Evolutionary conservation across 2,888 invertebrate genomes (phyloP).

Genomic region (Campoletis raptor): DNA sequence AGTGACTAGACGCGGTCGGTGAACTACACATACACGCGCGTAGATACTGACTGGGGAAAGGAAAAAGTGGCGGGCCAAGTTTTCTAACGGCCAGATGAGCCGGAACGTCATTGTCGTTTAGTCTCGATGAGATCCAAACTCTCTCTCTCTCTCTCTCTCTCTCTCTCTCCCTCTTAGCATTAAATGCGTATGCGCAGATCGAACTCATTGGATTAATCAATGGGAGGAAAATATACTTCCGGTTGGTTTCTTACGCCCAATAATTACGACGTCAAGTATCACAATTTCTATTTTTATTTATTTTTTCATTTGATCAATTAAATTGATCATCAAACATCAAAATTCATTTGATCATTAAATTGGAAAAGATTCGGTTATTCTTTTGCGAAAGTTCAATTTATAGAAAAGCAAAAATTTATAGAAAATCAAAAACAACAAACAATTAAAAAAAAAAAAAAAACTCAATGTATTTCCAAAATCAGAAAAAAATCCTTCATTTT

Average conservation of each 20-base stretch:
- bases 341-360: too few relatives aligned
- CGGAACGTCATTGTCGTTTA: conserved; percentile 62
- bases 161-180: conserved; percentile 21
- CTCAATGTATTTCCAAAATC: too few relatives aligned
- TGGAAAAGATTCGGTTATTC: too few relatives aligned
- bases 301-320: neutral
- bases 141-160: conserved; percentile 37
- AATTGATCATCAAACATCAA: too few relatives aligned
- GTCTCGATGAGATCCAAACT: conserved; percentile 42
- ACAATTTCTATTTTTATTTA: neutral
- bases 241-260: neutral
- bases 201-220: conserved; percentile 31
- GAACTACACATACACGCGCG: conserved; percentile 29
- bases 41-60: conserved; percentile 41
- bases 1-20: conserved; percentile 66
- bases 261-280: neutral
- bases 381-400: too few relatives aligned
- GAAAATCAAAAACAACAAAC: neutral
- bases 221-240: neutral
- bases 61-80: conserved; percentile 61
- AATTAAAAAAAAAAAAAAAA: too few relatives aligned
- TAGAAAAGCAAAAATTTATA: too few relatives aligned
- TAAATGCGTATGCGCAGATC: neutral
- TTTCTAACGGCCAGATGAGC: conserved; percentile 64
- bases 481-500: too few relatives aligned